Evolutionary conservation across 2,113 vertebrate genomes (phyloP), one percentile per base, ranked within the genome.

Genomic region (Origma solitaria): DNA sequence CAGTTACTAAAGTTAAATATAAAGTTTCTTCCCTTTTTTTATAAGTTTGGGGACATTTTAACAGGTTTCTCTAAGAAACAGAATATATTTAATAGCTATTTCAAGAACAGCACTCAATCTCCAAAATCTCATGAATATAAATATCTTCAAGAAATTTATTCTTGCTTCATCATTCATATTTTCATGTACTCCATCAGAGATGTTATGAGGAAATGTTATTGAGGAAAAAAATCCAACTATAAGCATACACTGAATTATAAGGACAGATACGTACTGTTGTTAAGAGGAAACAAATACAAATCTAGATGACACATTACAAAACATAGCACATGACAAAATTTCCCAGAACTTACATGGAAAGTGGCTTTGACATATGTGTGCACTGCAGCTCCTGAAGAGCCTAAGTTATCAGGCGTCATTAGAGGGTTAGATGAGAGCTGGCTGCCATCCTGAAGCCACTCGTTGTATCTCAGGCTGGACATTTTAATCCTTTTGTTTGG

Each of bases 401-500:
- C 99, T 7, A 99, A 98, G 62, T 99, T 98, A 97, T 99, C 99
- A 2, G 99, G 99, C 8, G 99, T 99, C 99, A 99, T 99, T 30
- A 99, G 98, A 28, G 99, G 99, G 85, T 99, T 99, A 37, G 99
- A 99, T 81, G 99, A 99, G 69, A 99, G 98, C 97, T 99, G 99
- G 94, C 99, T 99, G 97, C 99, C 99, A 31, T 99, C 99, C 96
- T 99, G 99, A 64, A 99, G 98, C 99, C 99, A 99, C 82, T 99
- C 98, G 0, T 99, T 99, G 96, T 99, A 98, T 51, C 99, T 98
- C 79, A 99, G 98, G 82, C 98, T 98, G 30, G 98, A 99, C 99
- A 99, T 99, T 96, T 99, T 99, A 96, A 99, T 99, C 96, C 99
- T 98, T 97, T 99, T 99, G 97, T 98, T 99, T 92, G 99, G 99